Base-by-base conservation (phyloP, 2,797 vertebrate species). In the Podarcis siculus region DNA sequence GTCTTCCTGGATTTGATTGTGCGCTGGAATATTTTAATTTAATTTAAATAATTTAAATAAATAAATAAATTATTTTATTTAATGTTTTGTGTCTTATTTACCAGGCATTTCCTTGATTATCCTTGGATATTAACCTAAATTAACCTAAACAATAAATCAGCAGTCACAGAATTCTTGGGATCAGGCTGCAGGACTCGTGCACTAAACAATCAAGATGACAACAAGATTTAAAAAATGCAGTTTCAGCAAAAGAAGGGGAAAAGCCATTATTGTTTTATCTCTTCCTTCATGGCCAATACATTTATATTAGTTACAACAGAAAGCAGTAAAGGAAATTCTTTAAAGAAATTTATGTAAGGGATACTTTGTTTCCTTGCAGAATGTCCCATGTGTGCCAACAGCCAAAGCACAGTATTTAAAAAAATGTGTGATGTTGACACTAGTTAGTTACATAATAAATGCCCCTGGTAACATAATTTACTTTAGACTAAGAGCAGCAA, bases 381-480 rank as follows among this genome's bases (percentile, higher is more conserved):
- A 78, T 30, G 64, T 64, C 83, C 55, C 58, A 0, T 55, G 89
- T 89, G 75, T 1, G 1, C 61, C 55, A 82, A 30, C 61, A 87
- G 82, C 80, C 72, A 73, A 88, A 90, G 75, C 67, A 88, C 67
- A 77, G 89, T 79, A 1, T 49, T 77, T 39, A 86, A 79, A 87
- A 79, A 79, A 58, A 72, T 90, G 81, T 92, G 88, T 94, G 94
- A 87, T 79, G 87, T 91, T 84, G 77, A 94, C 85, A 64, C 66
- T 85, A 93, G 17, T 12, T 72, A 73, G 89, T 94, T 92, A 95
- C 69, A 86, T 81, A 94, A 92, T 87, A 89, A 93, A 91, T 35
- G 77, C 95, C 94, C 91, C 55, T 72, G 90, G 90, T 89, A 94
- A 94, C 89, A 93, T 76, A 87, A 89, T 87, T 94, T 91, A 92